Percentiles rank a stretch among this genome's conserved stretches.
Conservation (phyloP, 2,113 vertebrate species). For the Mesembrinibis cayennensis region DNA sequence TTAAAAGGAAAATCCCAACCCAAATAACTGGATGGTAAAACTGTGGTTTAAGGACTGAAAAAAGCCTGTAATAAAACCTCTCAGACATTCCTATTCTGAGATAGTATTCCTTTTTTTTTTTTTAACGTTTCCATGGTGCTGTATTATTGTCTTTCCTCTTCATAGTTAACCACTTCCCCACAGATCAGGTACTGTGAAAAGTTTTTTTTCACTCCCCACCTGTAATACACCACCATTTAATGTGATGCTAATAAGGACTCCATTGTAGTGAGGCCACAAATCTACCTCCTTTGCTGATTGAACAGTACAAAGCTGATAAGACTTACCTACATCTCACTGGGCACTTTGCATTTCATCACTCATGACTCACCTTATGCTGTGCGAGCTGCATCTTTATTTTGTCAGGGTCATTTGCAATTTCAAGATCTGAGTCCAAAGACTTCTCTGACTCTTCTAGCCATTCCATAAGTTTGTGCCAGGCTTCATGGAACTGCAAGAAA, state of each 20-base stretch:
- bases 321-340: neutral
- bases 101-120: neutral
- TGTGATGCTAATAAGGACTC: neutral
- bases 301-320: neutral
- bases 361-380: conserved; percentile 90
- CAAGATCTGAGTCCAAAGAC: conserved; percentile 90
- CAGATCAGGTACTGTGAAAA: neutral
- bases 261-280: neutral
- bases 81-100: neutral
- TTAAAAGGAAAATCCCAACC: neutral
- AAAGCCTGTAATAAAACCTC: neutral
- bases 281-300: neutral
- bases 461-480: conserved; percentile 95
- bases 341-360: neutral
- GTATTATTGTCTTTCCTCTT: neutral
- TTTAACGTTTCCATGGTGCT: neutral
- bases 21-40: neutral
- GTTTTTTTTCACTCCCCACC: neutral
- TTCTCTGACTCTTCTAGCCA: conserved; percentile 96
- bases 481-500: conserved; percentile 89
- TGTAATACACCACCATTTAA: neutral
- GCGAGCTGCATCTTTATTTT: conserved; percentile 93
- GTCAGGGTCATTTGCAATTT: conserved; percentile 97
- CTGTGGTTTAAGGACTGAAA: neutral
- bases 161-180: neutral